Conservation (phyloP, 2,888 invertebrate species). For the Selenia dentaria region DNA sequence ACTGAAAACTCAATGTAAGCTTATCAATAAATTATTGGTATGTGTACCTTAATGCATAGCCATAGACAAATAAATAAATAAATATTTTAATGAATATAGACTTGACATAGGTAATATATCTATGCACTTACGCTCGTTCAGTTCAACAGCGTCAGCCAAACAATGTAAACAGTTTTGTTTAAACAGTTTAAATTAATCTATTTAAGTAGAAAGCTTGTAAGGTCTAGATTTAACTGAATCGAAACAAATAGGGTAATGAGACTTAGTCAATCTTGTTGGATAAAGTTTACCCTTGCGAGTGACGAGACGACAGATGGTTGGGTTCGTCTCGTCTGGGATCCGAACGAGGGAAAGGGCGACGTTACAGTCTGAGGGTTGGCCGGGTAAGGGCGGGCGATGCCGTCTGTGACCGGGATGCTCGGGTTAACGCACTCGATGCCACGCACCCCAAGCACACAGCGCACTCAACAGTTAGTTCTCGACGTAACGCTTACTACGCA, state of each 20-base stretch:
- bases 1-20: too few relatives aligned
- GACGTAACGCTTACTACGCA: slow-evolving; percentile 23
- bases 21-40: too few relatives aligned
- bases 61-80: too few relatives aligned
- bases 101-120: too few relatives aligned
- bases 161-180: too few relatives aligned
- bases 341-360: slow-evolving; percentile 53
- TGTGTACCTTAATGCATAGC: too few relatives aligned
- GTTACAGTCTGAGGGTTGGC: slow-evolving; percentile 52
- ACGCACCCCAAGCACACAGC: slow-evolving; percentile 34
- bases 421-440: slow-evolving; percentile 48
- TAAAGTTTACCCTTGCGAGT: slow-evolving; percentile 27
- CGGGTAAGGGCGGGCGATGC: slow-evolving; percentile 48
- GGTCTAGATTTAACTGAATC: not conserved
- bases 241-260: not conserved
- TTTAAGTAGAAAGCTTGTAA: not conserved
- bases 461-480: slow-evolving; percentile 13
- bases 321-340: slow-evolving; percentile 46
- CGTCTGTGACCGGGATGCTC: slow-evolving; percentile 42
- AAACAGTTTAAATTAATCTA: not conserved
- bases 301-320: slow-evolving; percentile 29
- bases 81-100: too few relatives aligned
- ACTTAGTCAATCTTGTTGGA: slow-evolving; percentile 12
- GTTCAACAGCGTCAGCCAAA: too few relatives aligned
- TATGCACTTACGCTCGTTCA: too few relatives aligned